Conservation (phyloP, 53 echinoderm and acorn worm genomes). For the Astropecten irregularis region DNA sequence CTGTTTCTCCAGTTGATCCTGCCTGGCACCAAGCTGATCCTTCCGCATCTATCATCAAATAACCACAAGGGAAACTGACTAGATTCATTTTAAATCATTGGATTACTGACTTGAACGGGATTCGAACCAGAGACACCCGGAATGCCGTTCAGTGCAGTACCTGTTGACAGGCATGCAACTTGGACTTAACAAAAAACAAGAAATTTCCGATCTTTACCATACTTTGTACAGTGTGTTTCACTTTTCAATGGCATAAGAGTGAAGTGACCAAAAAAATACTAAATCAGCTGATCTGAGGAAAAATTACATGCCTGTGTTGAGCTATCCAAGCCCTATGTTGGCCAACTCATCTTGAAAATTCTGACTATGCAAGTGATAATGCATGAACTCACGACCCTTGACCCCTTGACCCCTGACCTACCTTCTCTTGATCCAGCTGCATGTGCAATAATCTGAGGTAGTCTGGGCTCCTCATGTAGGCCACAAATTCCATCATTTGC, state of each 20-base stretch:
- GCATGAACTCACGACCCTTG: too few relatives aligned
- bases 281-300: too few relatives aligned
- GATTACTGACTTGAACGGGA: not conserved
- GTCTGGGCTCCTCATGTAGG: conserved; percentile 81
- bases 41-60: conserved; percentile 60
- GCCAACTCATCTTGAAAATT: not conserved
- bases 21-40: conserved; percentile 73
- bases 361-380: not conserved
- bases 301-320: too few relatives aligned
- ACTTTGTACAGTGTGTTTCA: too few relatives aligned
- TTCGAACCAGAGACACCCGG: not conserved
- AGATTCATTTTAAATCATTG: not conserved
- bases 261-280: too few relatives aligned
- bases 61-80: too few relatives aligned
- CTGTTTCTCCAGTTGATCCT: conserved; percentile 82
- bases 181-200: too few relatives aligned
- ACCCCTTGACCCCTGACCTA: conserved; percentile 26
- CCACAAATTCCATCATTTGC: conserved; percentile 83
- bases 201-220: too few relatives aligned
- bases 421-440: conserved; percentile 89
- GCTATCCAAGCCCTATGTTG: not conserved
- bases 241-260: too few relatives aligned
- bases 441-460: conserved; percentile 62
- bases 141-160: too few relatives aligned
- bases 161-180: too few relatives aligned